These are phyloP conservation scores for Mobula birostris DNA, from an alignment of 2,113 vertebrate genomes.

Conservation along the genomic window DNA sequence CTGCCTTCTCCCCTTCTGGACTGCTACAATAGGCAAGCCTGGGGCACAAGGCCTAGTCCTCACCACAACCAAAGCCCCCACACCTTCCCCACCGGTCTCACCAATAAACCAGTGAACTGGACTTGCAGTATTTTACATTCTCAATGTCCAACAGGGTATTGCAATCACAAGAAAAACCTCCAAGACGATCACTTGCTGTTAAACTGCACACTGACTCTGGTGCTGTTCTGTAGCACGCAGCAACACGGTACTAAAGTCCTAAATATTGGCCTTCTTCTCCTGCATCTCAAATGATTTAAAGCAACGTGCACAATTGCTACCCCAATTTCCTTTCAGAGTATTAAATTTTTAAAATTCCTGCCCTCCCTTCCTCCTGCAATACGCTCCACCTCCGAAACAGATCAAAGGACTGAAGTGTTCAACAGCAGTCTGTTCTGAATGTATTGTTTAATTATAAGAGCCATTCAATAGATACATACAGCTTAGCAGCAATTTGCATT, in stretches of 20 bases:
- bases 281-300: not conserved
- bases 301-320: not conserved
- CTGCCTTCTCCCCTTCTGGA: too few species aligned
- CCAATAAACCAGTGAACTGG: too few species aligned
- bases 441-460: conserved; percentile 17
- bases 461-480: not conserved
- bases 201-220: too few species aligned
- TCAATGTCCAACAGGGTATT: too few species aligned
- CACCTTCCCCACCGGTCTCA: too few species aligned
- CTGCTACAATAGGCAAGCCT: too few species aligned
- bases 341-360: not conserved
- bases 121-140: too few species aligned
- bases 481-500: conserved; percentile 25
- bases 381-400: not conserved
- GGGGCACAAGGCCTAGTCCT: too few species aligned
- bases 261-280: not conserved
- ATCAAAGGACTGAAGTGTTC: not conserved
- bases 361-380: not conserved
- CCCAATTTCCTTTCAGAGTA: not conserved
- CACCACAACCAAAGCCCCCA: too few species aligned
- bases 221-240: too few species aligned
- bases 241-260: not conserved
- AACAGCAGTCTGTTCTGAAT: not conserved
- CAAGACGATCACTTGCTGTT: too few species aligned
- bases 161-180: too few species aligned